Conservation (phyloP, 2,888 invertebrate species). For the Ophion costatus region DNA sequence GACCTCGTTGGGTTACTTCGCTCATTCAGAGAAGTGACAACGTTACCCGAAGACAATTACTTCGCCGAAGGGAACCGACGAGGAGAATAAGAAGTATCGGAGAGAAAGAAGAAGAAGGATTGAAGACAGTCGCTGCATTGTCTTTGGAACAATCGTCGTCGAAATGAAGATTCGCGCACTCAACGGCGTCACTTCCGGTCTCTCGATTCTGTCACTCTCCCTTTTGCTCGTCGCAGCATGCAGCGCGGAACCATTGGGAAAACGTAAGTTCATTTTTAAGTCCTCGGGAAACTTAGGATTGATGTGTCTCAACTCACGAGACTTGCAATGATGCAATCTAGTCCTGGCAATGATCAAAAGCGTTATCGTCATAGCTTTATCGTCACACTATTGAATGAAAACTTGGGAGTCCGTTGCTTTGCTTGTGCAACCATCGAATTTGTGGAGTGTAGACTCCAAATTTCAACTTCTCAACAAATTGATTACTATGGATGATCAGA, state of each 20-base stretch:
- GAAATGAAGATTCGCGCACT: conserved; percentile 55
- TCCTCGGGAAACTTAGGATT: neutral
- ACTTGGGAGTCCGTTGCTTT: too few species aligned
- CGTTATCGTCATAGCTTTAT: neutral
- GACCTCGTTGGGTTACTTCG: conserved; percentile 40
- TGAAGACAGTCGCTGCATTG: conserved; percentile 10
- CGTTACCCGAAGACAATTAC: neutral
- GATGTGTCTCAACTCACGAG: neutral
- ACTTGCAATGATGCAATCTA: neutral
- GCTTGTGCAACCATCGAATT: too few species aligned
- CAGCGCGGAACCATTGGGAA: conserved; percentile 71
- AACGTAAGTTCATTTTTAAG: conserved; percentile 73
- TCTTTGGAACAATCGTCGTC: neutral
- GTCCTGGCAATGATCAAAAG: neutral
- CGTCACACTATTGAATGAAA: too few species aligned
- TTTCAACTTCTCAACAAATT: too few species aligned
- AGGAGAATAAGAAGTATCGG: neutral
- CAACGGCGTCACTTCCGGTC: conserved; percentile 64
- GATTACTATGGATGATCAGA: too few species aligned
- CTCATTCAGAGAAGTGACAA: conserved; percentile 4
- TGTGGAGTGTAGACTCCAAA: too few species aligned
- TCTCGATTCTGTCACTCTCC: conserved; percentile 55
- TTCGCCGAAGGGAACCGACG: neutral
- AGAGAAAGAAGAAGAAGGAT: neutral
- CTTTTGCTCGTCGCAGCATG: conserved; percentile 70